phyloP scores from a whole-genome alignment of 2,113 vertebrate species.

The Ophiodon elongatus region DNA sequence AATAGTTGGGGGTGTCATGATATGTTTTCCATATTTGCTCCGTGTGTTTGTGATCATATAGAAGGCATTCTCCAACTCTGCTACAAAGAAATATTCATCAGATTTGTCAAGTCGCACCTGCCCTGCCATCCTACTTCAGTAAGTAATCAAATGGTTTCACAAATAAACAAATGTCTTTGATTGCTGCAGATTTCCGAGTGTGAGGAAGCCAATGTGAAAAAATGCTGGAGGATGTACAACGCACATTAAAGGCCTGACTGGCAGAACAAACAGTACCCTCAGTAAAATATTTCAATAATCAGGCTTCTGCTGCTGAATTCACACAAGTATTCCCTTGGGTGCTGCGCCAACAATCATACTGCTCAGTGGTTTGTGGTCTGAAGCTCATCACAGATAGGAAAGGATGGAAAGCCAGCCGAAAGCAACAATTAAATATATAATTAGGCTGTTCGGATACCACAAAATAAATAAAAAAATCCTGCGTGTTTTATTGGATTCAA shows the following conservation, averaged over 20 bases:
- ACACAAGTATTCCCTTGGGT: constrained; percentile 5
- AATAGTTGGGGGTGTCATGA: too few relatives aligned
- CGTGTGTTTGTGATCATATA: background rate
- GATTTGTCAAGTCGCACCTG: background rate
- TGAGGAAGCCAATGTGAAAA: background rate
- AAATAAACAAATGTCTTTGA: background rate
- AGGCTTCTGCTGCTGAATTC: background rate
- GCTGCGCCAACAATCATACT: constrained; percentile 8
- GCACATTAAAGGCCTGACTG: background rate
- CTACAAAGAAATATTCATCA: background rate
- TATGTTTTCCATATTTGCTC: too few relatives aligned
- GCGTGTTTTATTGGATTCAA: background rate
- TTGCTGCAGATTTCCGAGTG: background rate
- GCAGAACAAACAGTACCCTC: constrained; percentile 8
- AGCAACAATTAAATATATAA: background rate
- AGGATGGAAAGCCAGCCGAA: constrained; percentile 3
- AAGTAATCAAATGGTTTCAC: background rate
- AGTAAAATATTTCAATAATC: constrained; percentile 14
- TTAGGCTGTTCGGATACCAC: background rate
- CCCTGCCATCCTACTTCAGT: too few relatives aligned
- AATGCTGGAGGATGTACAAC: constrained; percentile 4
- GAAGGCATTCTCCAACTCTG: background rate
- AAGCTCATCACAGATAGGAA: background rate
- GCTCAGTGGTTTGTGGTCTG: constrained; percentile 22
- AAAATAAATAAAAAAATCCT: background rate